Conservation (phyloP, 2,888 invertebrate species). For the Ectropis crepuscularia region DNA sequence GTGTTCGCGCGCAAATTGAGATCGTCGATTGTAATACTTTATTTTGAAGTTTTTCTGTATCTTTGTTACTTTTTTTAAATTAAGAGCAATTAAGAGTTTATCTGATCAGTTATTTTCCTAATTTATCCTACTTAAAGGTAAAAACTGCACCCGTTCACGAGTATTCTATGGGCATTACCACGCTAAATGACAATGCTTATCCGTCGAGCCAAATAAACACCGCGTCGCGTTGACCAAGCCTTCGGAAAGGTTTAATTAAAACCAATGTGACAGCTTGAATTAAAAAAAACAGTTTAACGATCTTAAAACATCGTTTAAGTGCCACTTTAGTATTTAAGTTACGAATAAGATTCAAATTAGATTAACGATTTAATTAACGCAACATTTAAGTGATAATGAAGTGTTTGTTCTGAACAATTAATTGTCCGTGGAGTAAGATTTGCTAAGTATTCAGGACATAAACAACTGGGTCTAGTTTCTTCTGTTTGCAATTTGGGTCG, state of each 20-base stretch:
- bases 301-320: conserved; percentile 5
- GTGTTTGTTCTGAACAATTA: conserved; percentile 27
- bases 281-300: too few species aligned
- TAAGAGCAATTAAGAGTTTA: too few species aligned
- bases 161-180: too few species aligned
- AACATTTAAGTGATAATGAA: conserved; percentile 25
- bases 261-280: conserved; percentile 3
- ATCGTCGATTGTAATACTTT: too few species aligned
- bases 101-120: too few species aligned
- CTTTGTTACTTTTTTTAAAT: too few species aligned
- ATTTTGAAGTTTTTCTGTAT: too few species aligned
- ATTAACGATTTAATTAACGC: conserved; percentile 22
- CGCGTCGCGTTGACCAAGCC: neutral
- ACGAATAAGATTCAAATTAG: conserved; percentile 13
- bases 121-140: too few species aligned
- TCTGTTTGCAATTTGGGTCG: conserved; percentile 33
- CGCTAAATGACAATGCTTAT: too few species aligned
- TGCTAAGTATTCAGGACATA: conserved; percentile 29
- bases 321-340: conserved; percentile 5
- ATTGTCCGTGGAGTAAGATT: conserved; percentile 25
- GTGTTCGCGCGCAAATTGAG: too few species aligned
- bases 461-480: conserved; percentile 29
- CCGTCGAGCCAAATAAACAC: too few species aligned
- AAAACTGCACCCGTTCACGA: too few species aligned
- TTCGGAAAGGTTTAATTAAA: neutral